Conservation (phyloP, 2,888 invertebrate species). For the Tromatobia lineatoria region DNA sequence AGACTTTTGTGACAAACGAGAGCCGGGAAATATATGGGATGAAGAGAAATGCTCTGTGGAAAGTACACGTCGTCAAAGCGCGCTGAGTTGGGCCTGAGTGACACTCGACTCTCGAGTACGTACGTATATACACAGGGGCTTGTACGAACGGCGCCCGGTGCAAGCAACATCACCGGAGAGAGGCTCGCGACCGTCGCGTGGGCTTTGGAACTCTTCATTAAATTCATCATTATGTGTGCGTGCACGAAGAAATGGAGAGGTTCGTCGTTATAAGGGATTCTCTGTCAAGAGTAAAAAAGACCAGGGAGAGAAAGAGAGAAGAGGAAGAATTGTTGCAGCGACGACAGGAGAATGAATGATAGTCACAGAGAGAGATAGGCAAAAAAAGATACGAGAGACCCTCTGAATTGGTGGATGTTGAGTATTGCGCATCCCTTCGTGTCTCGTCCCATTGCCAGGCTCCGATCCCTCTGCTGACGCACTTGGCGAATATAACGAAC, state of each 20-base stretch:
- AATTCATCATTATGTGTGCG: slow-evolving; percentile 67
- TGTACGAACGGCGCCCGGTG: not conserved
- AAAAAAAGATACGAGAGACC: slow-evolving; percentile 67
- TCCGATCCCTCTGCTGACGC: slow-evolving; percentile 8
- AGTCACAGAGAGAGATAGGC: slow-evolving; percentile 68
- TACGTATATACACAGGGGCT: slow-evolving; percentile 11
- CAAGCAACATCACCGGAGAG: slow-evolving; percentile 25
- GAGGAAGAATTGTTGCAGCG: slow-evolving; percentile 60
- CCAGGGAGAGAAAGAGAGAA: not conserved
- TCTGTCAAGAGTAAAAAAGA: slow-evolving; percentile 31
- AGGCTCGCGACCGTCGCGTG: slow-evolving; percentile 9
- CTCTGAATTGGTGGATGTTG: slow-evolving; percentile 45
- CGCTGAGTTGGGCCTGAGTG: slow-evolving; percentile 57
- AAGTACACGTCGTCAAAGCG: slow-evolving; percentile 63
- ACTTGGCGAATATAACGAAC: slow-evolving; percentile 33
- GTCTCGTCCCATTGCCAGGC: slow-evolving; percentile 13
- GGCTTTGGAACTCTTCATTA: slow-evolving; percentile 62
- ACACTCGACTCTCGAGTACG: slow-evolving; percentile 66
- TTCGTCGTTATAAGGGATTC: slow-evolving; percentile 59
- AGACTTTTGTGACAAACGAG: slow-evolving; percentile 64
- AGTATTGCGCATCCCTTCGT: slow-evolving; percentile 47
- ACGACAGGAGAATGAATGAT: slow-evolving; percentile 52
- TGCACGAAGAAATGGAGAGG: slow-evolving; percentile 63
- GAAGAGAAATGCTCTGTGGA: slow-evolving; percentile 12
- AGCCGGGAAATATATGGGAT: slow-evolving; percentile 42